Evolutionary conservation across 2,888 invertebrate genomes (phyloP).

Genomic region (Catocala sponsa): DNA sequence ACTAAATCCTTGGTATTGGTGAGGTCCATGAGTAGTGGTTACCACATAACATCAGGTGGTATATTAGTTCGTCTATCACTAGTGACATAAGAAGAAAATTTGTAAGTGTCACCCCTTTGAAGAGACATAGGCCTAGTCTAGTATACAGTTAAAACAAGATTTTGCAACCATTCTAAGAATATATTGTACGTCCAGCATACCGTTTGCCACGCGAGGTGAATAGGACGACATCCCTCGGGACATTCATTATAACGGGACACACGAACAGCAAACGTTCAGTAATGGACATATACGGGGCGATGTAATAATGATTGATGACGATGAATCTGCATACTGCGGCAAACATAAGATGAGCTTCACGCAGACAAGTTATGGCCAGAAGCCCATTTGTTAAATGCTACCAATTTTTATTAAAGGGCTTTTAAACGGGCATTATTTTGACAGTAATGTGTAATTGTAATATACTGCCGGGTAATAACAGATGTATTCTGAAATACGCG

Average conservation of each 20-base stretch:
- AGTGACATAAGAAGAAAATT: too few species aligned
- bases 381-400: not conserved
- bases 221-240: constrained; percentile 5
- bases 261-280: not conserved
- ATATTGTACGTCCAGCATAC: not conserved
- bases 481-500: too few species aligned
- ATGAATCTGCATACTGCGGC: not conserved
- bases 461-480: too few species aligned
- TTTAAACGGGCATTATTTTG: too few species aligned
- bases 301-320: constrained; percentile 10
- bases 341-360: not conserved
- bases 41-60: too few species aligned
- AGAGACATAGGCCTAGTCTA: too few species aligned
- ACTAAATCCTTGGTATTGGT: too few species aligned
- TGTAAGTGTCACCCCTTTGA: too few species aligned
- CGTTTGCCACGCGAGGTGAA: not conserved
- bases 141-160: too few species aligned
- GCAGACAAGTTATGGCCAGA: not conserved
- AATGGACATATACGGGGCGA: not conserved
- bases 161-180: not conserved
- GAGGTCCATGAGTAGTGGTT: too few species aligned
- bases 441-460: too few species aligned
- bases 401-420: not conserved
- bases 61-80: too few species aligned
- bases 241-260: constrained; percentile 6